Conservation (phyloP, 2,113 vertebrate genomes). For the Struthidea cinerea region DNA sequence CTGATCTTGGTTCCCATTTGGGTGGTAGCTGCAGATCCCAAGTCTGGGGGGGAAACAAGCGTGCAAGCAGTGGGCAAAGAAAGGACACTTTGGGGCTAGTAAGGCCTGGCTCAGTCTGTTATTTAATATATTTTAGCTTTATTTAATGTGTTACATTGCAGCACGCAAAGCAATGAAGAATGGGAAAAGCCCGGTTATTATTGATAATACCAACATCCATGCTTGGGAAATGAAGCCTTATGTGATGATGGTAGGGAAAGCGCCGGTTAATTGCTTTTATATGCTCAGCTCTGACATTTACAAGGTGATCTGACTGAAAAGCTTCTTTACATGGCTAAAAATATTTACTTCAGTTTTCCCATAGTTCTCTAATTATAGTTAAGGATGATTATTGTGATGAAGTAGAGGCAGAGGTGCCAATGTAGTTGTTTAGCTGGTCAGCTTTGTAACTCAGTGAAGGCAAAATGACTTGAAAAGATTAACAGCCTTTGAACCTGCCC, state of each 20-base stretch:
- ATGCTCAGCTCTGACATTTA: not conserved
- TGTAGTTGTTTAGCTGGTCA: not conserved
- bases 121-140: not conserved
- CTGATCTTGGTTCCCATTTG: accelerated
- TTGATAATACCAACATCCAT: constrained; percentile 82
- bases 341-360: not conserved
- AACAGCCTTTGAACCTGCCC: not conserved
- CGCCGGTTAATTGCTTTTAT: constrained; percentile 29
- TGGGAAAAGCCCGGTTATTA: constrained; percentile 77
- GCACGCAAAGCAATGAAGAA: constrained; percentile 78
- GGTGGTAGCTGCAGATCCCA: not conserved
- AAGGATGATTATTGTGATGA: not conserved
- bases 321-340: not conserved
- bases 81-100: not conserved
- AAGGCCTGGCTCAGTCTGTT: not conserved
- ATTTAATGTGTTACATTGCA: constrained; percentile 69
- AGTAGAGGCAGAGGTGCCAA: not conserved
- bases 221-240: constrained; percentile 85
- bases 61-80: not conserved
- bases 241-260: constrained; percentile 77
- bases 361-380: not conserved
- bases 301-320: not conserved
- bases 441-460: not conserved
- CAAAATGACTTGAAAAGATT: not conserved
- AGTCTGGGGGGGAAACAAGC: not conserved